These are phyloP conservation scores for Coreius guichenoti DNA, from an alignment of 2,797 vertebrate genomes.

Conservation along the genomic window DNA sequence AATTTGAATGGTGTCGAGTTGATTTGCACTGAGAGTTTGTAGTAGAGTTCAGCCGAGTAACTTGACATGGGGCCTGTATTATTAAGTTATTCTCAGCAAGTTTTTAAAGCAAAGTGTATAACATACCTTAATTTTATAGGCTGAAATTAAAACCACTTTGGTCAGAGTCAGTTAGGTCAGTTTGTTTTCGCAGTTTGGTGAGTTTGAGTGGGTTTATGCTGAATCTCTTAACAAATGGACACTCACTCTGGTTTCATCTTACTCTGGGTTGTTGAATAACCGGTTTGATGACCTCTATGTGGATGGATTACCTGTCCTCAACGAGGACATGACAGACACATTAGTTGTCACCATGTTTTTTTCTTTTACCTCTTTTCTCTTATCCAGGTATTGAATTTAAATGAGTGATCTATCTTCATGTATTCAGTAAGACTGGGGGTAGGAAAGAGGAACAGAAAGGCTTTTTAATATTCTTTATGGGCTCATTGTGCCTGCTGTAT, in stretches of 20 bases:
- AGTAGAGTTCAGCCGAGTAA: slow-evolving; percentile 23
- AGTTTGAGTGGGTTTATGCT: neutral
- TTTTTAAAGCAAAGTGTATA: neutral
- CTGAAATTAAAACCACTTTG: neutral
- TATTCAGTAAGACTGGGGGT: neutral
- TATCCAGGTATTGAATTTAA: neutral
- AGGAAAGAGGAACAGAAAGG: neutral
- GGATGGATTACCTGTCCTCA: slow-evolving; percentile 26
- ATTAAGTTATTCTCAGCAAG: neutral
- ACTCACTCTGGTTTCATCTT: slow-evolving; percentile 37
- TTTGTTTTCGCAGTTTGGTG: neutral
- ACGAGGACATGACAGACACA: neutral
- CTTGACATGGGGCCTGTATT: neutral
- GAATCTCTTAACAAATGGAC: neutral
- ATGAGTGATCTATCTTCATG: neutral
- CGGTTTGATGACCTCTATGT: slow-evolving; percentile 51
- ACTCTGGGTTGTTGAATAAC: slow-evolving; percentile 54
- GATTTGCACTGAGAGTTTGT: neutral
- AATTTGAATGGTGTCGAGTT: slow-evolving; percentile 32
- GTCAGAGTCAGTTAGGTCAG: neutral
- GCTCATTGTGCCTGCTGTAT: neutral
- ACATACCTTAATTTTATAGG: neutral
- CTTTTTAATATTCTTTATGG: neutral
- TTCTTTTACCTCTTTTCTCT: neutral
- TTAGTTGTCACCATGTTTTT: neutral